Conservation (phyloP, 2,113 vertebrate genomes). For the Spheniscus mendiculus region DNA sequence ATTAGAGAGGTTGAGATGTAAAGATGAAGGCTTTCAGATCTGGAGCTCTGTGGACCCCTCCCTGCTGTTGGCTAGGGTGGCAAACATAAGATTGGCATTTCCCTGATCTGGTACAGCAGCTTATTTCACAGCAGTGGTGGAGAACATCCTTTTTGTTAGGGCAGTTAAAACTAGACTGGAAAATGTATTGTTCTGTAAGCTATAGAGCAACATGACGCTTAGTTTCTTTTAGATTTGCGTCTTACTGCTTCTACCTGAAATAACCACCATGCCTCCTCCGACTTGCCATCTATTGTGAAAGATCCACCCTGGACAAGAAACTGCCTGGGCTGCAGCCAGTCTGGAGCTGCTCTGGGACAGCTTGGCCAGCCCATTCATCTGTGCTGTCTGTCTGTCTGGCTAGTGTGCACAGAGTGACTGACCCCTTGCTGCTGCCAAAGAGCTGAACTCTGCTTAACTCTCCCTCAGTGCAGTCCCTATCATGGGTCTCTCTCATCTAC, state of each 20-base stretch:
- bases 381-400: not conserved
- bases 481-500: not conserved
- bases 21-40: not conserved
- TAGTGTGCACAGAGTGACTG: not conserved
- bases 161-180: not conserved
- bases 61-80: not conserved
- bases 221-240: not conserved
- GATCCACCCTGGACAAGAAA: not conserved
- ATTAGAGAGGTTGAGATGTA: not conserved
- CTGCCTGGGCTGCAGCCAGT: not conserved
- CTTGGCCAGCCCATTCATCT: not conserved
- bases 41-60: not conserved
- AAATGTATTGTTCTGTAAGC: not conserved
- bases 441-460: conserved; percentile 22
- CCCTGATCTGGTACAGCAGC: not conserved
- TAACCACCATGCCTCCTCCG: not conserved
- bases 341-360: not conserved
- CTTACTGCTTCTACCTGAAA: not conserved
- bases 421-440: not conserved
- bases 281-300: not conserved
- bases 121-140: not conserved
- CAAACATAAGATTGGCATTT: not conserved
- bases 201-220: not conserved
- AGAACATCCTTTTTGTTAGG: not conserved
- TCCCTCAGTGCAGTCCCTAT: not conserved